Conservation (phyloP, 2,113 vertebrate species). For the Camelus dromedarius region DNA sequence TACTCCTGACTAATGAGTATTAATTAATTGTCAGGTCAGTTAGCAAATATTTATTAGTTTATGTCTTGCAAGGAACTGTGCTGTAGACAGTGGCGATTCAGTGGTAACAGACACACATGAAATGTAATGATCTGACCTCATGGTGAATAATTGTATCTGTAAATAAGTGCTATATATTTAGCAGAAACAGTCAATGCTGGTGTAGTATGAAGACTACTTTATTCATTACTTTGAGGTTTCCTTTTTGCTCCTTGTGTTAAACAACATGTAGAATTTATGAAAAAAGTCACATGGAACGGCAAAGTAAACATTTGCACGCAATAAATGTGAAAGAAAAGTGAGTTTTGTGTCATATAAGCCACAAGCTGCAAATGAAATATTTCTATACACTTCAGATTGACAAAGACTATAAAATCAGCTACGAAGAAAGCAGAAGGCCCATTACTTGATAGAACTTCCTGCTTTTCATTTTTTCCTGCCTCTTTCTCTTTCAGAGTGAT, state of each 20-base stretch:
- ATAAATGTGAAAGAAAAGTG: neutral
- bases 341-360: neutral
- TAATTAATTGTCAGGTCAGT: constrained; percentile 64
- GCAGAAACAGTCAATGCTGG: neutral
- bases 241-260: neutral
- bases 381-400: neutral
- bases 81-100: neutral
- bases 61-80: neutral
- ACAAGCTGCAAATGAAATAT: neutral
- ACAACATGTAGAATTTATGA: neutral
- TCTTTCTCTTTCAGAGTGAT: neutral
- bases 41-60: constrained; percentile 58
- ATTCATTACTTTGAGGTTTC: neutral
- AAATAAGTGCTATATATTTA: neutral
- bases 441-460: neutral
- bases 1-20: constrained; percentile 45
- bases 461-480: neutral
- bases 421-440: neutral
- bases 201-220: neutral
- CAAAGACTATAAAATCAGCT: neutral
- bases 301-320: neutral
- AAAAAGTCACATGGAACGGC: neutral
- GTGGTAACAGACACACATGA: neutral
- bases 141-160: neutral
- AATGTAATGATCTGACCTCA: neutral